Evolutionary conservation across 2,797 vertebrate genomes (phyloP), one percentile per base, ranked within the genome.

Genomic region (Lophura swinhoii): DNA sequence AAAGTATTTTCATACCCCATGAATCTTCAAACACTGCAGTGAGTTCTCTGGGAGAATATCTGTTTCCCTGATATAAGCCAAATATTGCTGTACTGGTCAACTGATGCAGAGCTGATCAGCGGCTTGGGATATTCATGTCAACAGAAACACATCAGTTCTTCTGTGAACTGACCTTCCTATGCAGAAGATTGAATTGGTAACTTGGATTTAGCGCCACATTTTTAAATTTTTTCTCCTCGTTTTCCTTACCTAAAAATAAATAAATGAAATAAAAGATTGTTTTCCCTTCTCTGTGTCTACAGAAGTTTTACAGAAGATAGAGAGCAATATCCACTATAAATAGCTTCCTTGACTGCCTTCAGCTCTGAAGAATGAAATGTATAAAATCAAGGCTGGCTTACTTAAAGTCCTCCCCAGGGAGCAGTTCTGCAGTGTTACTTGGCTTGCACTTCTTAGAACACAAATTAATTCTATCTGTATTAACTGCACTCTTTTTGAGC

Each of bases 381-480:
- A 87, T 62, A 89, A 87, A 93, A 90, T 74, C 58, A 87, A 91
- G 72, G 4, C 69, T 91, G 66, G 41, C 51, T 96, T 83, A 82
- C 87, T 94, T 80, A 75, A 91, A 83, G 71, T 77, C 72, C 16
- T 90, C 83, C 15, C 68, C 53, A 37, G 74, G 53, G 71, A 94
- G 29, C 66, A 84, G 77, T 82, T 88, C 68, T 49, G 60, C 60
- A 55, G 81, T 24, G 48, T 82, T 78, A 82, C 33, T 39, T 48
- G 79, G 41, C 44, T 73, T 84, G 64, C 76, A 70, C 74, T 79
- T 95, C 51, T 56, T 84, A 79, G 48, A 73, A 62, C 56, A 90
- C 66, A 95, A 90, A 91, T 86, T 29, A 88, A 88, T 94, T 84
- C 71, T 67, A 69, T 41, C 17, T 82, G 74, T 37, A 81, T 82